These are phyloP conservation scores for Oceanodroma leucorhoa DNA, from an alignment of 2,797 vertebrate species.

Conservation along the genomic window DNA sequence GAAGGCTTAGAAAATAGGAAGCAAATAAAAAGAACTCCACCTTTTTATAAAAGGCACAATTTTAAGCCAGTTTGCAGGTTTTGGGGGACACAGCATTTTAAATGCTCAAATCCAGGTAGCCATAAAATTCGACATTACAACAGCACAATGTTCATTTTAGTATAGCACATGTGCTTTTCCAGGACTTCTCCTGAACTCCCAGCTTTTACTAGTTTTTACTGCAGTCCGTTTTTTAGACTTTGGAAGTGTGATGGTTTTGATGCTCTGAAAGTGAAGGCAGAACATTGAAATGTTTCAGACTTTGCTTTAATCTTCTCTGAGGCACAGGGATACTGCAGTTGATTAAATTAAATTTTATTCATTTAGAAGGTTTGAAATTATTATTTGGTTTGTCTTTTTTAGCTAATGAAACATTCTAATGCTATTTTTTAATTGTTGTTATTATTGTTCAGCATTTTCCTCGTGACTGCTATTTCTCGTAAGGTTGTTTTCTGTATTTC, in stretches of 20 bases:
- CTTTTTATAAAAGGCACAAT: neutral
- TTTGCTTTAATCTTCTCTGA: neutral
- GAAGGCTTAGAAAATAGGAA: neutral
- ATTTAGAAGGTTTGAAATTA: neutral
- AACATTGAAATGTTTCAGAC: neutral
- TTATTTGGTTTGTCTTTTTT: neutral
- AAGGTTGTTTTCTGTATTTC: neutral
- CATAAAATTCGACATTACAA: neutral
- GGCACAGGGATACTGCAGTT: neutral
- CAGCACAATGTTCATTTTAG: neutral
- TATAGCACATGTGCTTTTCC: neutral
- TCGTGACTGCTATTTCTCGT: neutral
- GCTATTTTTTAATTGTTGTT: neutral
- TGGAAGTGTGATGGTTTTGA: neutral
- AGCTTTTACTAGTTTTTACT: neutral
- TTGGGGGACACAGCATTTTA: neutral
- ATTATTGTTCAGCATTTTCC: neutral
- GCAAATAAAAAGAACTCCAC: neutral
- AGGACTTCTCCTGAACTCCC: neutral
- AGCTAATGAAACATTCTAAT: neutral
- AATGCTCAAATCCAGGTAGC: neutral
- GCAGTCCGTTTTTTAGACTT: neutral
- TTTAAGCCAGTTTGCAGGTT: neutral
- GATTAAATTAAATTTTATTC: neutral
- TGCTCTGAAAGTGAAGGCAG: neutral